Percentiles rank a stretch among this genome's conserved stretches.
Evolutionary conservation across 2,797 vertebrate species (phyloP).

Genomic region (Phylloscopus collybita): DNA sequence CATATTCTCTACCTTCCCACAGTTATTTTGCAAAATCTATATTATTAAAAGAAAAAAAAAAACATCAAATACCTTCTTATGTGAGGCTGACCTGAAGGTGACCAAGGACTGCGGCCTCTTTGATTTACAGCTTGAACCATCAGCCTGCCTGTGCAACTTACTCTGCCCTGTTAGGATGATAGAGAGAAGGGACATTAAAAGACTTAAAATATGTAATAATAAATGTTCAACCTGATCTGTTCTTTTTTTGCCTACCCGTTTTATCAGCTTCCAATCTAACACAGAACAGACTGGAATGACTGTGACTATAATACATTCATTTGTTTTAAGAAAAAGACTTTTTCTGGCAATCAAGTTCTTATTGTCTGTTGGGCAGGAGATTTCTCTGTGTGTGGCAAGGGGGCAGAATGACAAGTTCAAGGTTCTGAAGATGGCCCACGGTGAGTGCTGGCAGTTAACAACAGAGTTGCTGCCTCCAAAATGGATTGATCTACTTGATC

Average conservation of each 20-base stretch:
- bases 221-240: not conserved
- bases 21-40: not conserved
- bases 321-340: not conserved
- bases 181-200: not conserved
- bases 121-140: constrained; percentile 99
- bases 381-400: not conserved
- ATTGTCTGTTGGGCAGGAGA: not conserved
- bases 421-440: not conserved
- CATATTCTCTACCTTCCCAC: not conserved
- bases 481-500: not conserved
- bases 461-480: not conserved
- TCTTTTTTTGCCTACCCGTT: not conserved
- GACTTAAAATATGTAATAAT: not conserved
- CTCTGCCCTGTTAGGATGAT: constrained; percentile 82
- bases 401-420: not conserved
- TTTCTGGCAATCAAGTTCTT: not conserved
- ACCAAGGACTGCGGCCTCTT: constrained; percentile 90
- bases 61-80: constrained; percentile 84
- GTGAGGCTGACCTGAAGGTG: constrained; percentile 86
- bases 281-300: not conserved
- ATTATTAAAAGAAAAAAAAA: not conserved
- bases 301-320: not conserved
- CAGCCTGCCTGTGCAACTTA: constrained; percentile 94
- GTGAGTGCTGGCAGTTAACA: not conserved
- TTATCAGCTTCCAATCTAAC: not conserved